phyloP scores from a whole-genome alignment of 1,140 invertebrate genomes.

The Caenorhabditis inopinata region DNA sequence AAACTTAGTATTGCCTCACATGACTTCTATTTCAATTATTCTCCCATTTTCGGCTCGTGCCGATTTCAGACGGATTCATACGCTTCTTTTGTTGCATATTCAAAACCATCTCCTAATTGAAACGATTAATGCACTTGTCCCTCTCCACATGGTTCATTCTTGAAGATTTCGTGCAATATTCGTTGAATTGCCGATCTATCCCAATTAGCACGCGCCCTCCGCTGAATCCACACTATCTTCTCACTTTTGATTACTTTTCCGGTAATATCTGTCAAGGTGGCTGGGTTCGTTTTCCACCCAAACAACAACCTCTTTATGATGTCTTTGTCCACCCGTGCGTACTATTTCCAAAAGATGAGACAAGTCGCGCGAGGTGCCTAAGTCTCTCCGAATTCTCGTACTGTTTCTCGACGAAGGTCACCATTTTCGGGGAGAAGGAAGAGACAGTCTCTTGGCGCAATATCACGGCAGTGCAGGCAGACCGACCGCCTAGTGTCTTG shows the following conservation, averaged over 20 bases:
- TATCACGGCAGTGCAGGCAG: conserved; percentile 10
- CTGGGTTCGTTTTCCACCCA: neutral
- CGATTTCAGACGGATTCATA: too few relatives aligned
- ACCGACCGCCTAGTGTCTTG: conserved; percentile 12
- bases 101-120: too few relatives aligned
- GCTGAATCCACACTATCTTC: neutral
- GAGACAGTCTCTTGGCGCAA: conserved; percentile 4
- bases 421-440: conserved; percentile 1
- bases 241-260: neutral
- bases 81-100: too few relatives aligned
- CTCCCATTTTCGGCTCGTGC: too few relatives aligned
- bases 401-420: conserved; percentile 11
- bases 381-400: neutral
- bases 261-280: neutral
- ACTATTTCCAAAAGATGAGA: conserved; percentile 24
- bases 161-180: neutral
- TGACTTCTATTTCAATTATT: too few relatives aligned
- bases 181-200: neutral
- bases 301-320: conserved; percentile 24
- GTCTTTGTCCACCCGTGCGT: conserved; percentile 18
- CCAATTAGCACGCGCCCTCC: neutral
- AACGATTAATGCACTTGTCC: too few relatives aligned
- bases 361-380: neutral
- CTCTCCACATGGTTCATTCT: too few relatives aligned
- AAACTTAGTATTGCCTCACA: too few relatives aligned